Conservation (phyloP, 2,888 invertebrate genomes). For the Pseudococcus jackbeardsleyi region DNA sequence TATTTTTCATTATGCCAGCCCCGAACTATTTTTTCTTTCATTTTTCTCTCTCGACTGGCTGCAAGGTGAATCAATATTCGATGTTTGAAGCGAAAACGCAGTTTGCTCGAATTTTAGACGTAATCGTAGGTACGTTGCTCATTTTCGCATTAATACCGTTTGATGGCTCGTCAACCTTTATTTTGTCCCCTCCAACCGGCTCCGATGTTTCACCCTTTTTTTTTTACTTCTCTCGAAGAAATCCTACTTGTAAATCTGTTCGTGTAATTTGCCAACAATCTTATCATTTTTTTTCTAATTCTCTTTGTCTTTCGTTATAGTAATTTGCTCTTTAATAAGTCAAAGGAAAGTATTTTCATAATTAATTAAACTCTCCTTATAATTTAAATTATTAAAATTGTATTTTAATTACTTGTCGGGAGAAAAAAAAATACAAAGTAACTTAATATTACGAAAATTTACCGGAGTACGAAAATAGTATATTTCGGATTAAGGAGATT, state of each 20-base stretch:
- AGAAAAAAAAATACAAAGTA: neutral
- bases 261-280: constrained; percentile 4
- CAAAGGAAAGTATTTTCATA: neutral
- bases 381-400: constrained; percentile 10
- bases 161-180: neutral
- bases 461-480: neutral
- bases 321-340: constrained; percentile 3
- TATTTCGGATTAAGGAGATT: neutral
- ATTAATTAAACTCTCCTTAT: neutral
- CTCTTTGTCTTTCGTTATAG: neutral
- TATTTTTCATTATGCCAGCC: neutral
- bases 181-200: neutral
- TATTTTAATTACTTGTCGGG: neutral
- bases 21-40: neutral
- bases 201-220: neutral
- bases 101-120: no score
- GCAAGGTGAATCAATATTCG: neutral
- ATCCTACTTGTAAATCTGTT: neutral
- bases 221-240: neutral
- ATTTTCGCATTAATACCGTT: neutral
- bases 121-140: no score
- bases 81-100: neutral
- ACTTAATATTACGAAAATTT: neutral
- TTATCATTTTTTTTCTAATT: neutral
- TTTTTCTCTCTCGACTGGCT: neutral